Conservation (phyloP, 2,113 vertebrate genomes). For the Nyctereutes procyonoides region DNA sequence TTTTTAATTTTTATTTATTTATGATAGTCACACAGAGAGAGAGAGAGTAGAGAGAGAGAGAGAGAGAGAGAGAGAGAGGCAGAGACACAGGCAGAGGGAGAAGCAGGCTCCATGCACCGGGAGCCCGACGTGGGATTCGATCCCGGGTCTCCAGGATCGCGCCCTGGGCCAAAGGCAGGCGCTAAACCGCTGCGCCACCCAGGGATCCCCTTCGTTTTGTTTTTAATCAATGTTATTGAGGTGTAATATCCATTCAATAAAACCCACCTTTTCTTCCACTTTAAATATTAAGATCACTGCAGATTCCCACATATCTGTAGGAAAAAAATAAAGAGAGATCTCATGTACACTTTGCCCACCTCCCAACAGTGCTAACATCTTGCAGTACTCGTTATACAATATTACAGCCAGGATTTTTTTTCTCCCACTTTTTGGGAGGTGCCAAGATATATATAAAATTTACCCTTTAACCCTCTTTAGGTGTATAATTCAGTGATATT, state of each 20-base stretch:
- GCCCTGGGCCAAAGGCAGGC: too few relatives aligned
- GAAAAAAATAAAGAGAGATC: neutral
- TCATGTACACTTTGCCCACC: neutral
- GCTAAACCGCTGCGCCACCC: too few relatives aligned
- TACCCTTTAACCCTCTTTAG: neutral
- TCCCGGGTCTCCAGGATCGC: too few relatives aligned
- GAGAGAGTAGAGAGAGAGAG: too few relatives aligned
- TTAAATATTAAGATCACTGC: neutral
- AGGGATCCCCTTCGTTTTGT: too few relatives aligned
- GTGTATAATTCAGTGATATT: neutral
- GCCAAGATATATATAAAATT: neutral
- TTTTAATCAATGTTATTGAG: neutral
- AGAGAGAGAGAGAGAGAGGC: too few relatives aligned
- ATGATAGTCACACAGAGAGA: too few relatives aligned
- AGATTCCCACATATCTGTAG: neutral
- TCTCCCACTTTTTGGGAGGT: neutral
- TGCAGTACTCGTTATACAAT: neutral
- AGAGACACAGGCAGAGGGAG: too few relatives aligned
- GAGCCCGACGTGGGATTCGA: too few relatives aligned
- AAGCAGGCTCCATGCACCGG: too few relatives aligned
- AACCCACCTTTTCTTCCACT: neutral
- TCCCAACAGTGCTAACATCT: neutral
- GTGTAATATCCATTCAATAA: neutral
- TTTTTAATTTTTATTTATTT: too few relatives aligned
- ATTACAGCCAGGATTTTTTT: neutral